Base-by-base conservation (phyloP, 2,888 invertebrate genomes). In the Aporophyla lueneburgensis region DNA sequence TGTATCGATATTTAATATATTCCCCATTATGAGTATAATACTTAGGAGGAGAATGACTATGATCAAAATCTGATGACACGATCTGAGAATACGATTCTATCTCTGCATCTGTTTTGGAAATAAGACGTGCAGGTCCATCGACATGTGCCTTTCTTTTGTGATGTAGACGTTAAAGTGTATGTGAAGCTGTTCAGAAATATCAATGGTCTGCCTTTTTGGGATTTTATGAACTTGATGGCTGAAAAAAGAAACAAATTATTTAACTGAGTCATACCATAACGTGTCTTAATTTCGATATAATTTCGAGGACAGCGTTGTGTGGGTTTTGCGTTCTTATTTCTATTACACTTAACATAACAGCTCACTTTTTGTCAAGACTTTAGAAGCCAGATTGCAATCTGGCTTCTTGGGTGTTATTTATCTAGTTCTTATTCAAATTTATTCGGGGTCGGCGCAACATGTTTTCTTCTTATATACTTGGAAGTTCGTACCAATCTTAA, bases 101-200 rank as follows among this genome's bases (percentile, higher is more conserved):
- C 33, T 33, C 33, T 33, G 33, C 33, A 33, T 33, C 3, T 33
- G 33, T 33, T 33, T 33, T 33, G 33, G 33, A 33, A 33, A 33
- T 33, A 33, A 33, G 33, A 33, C 33, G 33, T 33, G 33, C 33
- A 33, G 33, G 3, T 33, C 33, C 33, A 33, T 33, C 33, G 33
- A 3, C 3, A 33, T 33, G 33, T 33, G 33, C 33, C 33, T 33
- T 33, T 33, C 33, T 33, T 33, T 33, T 33, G 2, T 33, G 33
- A 33, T 33, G 2, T 33, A 3, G 33, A 33, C 33, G 33, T 3
- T 1, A 33, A 33, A 33, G 1, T 33, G 33, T 33, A 82, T 9
- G 82, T 82, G 53, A 40, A 82, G 5, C 71, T 16, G 14, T 33
- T 33, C 33, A 33, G 33, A 1, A 33, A 33, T 33, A 33, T 33